Evolutionary conservation across 2,888 invertebrate genomes (phyloP), one percentile per base, ranked within the genome.

Genomic region (Oeneis ivallda): DNA sequence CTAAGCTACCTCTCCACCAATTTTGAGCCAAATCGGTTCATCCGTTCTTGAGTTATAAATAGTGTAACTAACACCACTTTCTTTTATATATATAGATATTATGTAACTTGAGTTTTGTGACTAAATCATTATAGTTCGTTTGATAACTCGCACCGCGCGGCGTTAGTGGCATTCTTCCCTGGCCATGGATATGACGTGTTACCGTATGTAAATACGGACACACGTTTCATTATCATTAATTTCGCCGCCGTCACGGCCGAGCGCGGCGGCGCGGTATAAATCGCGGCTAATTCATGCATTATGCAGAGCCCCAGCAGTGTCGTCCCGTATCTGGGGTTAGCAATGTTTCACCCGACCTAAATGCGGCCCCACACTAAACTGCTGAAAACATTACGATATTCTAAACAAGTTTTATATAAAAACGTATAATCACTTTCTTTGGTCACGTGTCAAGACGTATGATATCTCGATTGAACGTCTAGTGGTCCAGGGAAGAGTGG

Each of bases 271-370:
- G 76, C 64, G 69, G 76, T 78, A 82, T 83, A 82, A 82, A 84
- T 81, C 78, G 76, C 74, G 65, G 76, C 72, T 75, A 80, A 82
- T 83, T 81, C 82, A 85, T 88, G 81, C 81, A 83, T 85, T 82
- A 87, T 88, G 82, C 87, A 87, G 77, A 80, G 78, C 78, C 79
- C 79, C 78, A 75, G 39, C 39, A 75, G 74, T 79, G 82, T 72
- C 71, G 26, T 80, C 82, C 83, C 84, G 83, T 85, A 86, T 85
- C 85, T 82, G 75, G 74, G 74, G 59, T 53, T 57, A 72, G 80
- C 79, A 76, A 81, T 84, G 84, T 82, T 85, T 82, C 78, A 82
- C 81, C 77, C 78, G 79, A 82, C 80, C 84, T 82, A 79, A 73
- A 77, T 69, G 45, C 45, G 45, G n/a, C 15, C n/a, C 45, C 45